Conservation (phyloP, 2,888 invertebrate genomes). For the Schrankia costaestrigalis region DNA sequence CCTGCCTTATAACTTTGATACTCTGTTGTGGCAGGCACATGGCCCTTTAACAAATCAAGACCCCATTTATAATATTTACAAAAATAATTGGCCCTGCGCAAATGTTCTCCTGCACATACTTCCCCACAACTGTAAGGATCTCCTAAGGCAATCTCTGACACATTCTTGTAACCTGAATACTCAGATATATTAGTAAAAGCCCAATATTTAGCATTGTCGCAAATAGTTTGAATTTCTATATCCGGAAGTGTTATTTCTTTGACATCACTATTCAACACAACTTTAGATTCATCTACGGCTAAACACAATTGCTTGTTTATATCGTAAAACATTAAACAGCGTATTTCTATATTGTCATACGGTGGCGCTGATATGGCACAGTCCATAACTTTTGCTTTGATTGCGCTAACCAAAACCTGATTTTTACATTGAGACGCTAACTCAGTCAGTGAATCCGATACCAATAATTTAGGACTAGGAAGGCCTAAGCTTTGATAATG, state of each 20-base stretch:
- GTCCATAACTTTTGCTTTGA: slow-evolving; percentile 39
- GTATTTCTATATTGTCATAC: slow-evolving; percentile 42
- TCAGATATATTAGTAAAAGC: slow-evolving; percentile 41
- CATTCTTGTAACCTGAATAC: slow-evolving; percentile 36
- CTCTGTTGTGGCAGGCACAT: slow-evolving; percentile 12
- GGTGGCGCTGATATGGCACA: slow-evolving; percentile 44
- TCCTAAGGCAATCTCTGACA: slow-evolving; percentile 41
- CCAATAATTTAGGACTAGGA: slow-evolving; percentile 36
- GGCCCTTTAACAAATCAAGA: slow-evolving; percentile 27
- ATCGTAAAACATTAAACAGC: slow-evolving; percentile 66
- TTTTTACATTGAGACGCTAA: slow-evolving; percentile 53
- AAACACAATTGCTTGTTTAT: slow-evolving; percentile 60
- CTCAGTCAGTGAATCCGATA: slow-evolving; percentile 27
- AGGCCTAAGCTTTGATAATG: slow-evolving; percentile 52
- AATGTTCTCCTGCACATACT: slow-evolving; percentile 50
- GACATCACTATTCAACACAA: slow-evolving; percentile 40
- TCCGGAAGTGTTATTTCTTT: slow-evolving; percentile 38
- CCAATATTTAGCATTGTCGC: slow-evolving; percentile 50
- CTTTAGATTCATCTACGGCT: slow-evolving; percentile 34
- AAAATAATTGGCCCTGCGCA: slow-evolving; percentile 51
- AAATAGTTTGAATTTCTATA: slow-evolving; percentile 44
- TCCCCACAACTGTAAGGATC: slow-evolving; percentile 43
- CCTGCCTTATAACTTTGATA: slow-evolving; percentile 11
- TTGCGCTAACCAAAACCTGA: slow-evolving; percentile 43
- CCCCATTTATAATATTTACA: slow-evolving; percentile 72